Evolutionary conservation across 2,888 invertebrate species (phyloP).

Genomic region (Allolobophora icterica): DNA sequence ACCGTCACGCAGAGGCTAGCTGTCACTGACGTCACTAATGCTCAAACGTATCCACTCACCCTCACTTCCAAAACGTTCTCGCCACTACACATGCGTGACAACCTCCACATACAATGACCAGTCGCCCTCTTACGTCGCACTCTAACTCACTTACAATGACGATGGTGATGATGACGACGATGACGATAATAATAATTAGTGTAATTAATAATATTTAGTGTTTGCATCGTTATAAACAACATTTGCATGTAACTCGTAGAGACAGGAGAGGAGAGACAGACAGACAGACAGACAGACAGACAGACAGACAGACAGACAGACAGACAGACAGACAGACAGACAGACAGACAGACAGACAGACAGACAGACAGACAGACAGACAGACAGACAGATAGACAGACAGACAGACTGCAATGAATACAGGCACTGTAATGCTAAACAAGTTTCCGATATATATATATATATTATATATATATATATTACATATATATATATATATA

Average conservation of each 20-base stretch:
- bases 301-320: constrained; percentile 1
- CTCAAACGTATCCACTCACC: no score
- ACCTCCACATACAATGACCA: no score
- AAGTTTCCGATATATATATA: background rate
- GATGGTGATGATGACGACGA: background rate
- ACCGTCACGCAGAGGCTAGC: no score
- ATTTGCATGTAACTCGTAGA: background rate
- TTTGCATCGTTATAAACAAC: background rate
- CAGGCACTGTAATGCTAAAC: background rate
- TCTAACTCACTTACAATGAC: background rate
- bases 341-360: background rate
- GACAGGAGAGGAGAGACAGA: background rate
- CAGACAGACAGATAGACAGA: background rate
- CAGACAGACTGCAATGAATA: no score
- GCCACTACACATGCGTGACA: no score
- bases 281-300: background rate
- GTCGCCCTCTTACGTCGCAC: no score
- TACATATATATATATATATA: background rate
- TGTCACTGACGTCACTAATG: no score
- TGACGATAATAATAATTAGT: background rate
- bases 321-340: background rate
- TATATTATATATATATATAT: background rate
- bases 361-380: background rate
- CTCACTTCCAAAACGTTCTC: no score
- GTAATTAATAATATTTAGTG: background rate